Evolutionary conservation across 1,140 invertebrate genomes (phyloP).

Genomic region (Papilio xuthus): DNA sequence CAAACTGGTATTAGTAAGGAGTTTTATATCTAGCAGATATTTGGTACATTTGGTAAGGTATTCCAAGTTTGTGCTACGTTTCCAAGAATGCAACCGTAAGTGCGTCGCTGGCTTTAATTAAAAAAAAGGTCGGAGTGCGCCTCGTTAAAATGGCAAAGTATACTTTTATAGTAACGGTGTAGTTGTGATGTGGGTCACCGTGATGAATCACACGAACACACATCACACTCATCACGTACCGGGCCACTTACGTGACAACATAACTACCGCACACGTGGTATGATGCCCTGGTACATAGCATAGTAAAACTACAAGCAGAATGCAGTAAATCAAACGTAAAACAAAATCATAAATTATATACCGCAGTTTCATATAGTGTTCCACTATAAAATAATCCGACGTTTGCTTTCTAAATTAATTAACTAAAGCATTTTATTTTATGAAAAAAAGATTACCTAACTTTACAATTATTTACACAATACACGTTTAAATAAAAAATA

Average conservation of each 20-base stretch:
- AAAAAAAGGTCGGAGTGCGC: conserved; percentile 32
- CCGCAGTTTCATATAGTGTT: neutral
- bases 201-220: conserved; percentile 60
- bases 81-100: neutral
- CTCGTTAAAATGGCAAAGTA: conserved; percentile 31
- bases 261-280: conserved; percentile 40
- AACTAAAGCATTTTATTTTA: neutral
- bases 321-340: conserved; percentile 27
- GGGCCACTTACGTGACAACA: conserved; percentile 58
- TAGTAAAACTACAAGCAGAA: conserved; percentile 12
- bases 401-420: neutral
- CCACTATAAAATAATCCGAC: neutral
- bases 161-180: conserved; percentile 49
- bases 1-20: neutral
- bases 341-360: neutral
- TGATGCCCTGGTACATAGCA: conserved; percentile 8
- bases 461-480: neutral
- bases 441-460: neutral
- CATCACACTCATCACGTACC: conserved; percentile 52
- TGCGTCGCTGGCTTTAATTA: conserved; percentile 16
- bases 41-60: conserved; percentile 1
- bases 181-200: conserved; percentile 57
- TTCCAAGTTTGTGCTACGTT: neutral
- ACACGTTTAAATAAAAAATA: neutral
- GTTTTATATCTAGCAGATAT: neutral